phyloP scores from a whole-genome alignment of 2,888 invertebrate genomes.

The Allolobophora icterica region DNA sequence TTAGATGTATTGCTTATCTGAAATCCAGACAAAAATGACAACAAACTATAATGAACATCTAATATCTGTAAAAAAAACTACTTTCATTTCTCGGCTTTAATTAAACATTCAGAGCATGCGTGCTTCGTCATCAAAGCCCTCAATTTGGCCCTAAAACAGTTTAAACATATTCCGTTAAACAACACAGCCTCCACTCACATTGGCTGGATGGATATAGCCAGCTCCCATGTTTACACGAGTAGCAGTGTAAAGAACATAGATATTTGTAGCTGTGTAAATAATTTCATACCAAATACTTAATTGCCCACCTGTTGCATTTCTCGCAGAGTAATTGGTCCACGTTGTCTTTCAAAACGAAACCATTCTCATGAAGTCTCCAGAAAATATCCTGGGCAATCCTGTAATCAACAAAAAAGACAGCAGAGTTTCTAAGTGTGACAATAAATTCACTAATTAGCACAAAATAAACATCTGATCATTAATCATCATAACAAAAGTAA shows the following conservation, averaged over 20 bases:
- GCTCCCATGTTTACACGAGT: neutral
- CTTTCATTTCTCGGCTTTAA: too few species aligned
- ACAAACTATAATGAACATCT: too few species aligned
- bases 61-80: too few species aligned
- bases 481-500: too few species aligned
- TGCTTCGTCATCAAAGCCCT: too few species aligned
- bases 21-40: too few species aligned
- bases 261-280: neutral
- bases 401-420: constrained; percentile 52
- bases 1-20: too few species aligned
- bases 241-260: neutral
- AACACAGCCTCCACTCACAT: neutral
- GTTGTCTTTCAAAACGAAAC: constrained; percentile 80
- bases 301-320: constrained; percentile 72
- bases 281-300: neutral
- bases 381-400: constrained; percentile 92
- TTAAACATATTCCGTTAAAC: neutral
- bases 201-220: neutral
- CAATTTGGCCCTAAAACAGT: neutral
- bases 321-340: constrained; percentile 91
- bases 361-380: constrained; percentile 79
- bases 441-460: neutral
- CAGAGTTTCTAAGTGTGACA: neutral
- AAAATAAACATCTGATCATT: too few species aligned
- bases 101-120: too few species aligned